Percentiles rank a stretch among this genome's conserved stretches.
phyloP scores from a whole-genome alignment of 2,113 vertebrate genomes.

The Prolemur simus region DNA sequence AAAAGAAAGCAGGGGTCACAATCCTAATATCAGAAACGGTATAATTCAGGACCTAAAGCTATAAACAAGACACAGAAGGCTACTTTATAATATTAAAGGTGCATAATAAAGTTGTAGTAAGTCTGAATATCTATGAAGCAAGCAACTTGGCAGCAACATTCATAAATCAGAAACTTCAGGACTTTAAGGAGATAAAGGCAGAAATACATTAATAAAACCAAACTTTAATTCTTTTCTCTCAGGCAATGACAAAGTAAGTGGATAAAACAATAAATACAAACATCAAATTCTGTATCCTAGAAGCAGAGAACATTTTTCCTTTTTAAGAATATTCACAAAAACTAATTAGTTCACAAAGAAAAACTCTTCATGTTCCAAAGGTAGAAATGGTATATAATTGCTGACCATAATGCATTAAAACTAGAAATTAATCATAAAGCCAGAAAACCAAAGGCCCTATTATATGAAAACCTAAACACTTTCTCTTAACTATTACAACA shows the following conservation, averaged over 20 bases:
- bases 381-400: background rate
- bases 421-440: background rate
- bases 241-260: background rate
- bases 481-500: background rate
- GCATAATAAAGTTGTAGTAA: background rate
- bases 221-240: background rate
- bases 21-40: background rate
- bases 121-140: background rate
- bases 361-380: background rate
- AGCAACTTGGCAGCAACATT: background rate
- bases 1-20: background rate
- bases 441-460: background rate
- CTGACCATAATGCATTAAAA: background rate
- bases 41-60: conserved; percentile 15
- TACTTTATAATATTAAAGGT: background rate
- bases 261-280: background rate
- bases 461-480: background rate
- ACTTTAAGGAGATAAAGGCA: background rate
- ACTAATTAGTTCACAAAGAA: background rate
- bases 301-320: background rate
- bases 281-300: background rate
- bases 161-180: background rate
- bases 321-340: background rate
- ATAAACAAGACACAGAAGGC: background rate
- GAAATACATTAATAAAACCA: background rate